Base-by-base conservation (phyloP, 2,797 vertebrate genomes). In the Ataeniobius toweri region DNA sequence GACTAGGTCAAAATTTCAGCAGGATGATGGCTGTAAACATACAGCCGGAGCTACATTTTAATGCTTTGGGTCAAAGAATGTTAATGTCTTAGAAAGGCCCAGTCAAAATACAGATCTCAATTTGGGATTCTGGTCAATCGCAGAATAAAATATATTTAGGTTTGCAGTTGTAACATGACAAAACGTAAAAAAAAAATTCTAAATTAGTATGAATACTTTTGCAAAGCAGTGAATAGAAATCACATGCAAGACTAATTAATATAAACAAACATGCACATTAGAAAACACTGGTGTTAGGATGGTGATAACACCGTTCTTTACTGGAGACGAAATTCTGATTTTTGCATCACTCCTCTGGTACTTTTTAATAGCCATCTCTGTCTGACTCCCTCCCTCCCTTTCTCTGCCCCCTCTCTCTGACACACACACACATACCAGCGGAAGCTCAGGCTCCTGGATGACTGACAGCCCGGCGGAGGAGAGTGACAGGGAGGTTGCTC, bases 381-480 rank as follows among this genome's bases (percentile, higher is more conserved):
- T 74, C 36, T 36, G 55, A 28, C 26, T 53, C 24, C 39, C 63
- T 36, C 50, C 24, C 68, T 44, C 85, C 14, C 61, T 6, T 24
- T 36, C 74, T 14, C 26, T 48, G 36, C 51, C 68, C 7, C 48
- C 58, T 20, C 70, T 14, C 41, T 36, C 71, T 28, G 44, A 58
- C 44, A 46, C 59, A 48, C 36, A 31, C 48, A 24, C 79, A 73
- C 69, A 13, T 39, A 63, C 83, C 41, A 76, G 80, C 73, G 73
- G 74, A 74, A 85, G 87, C 82, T 77, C 76, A 67, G 83, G 88
- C 85, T 86, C 78, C 86, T 84, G 88, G 63, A 82, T 92, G 91
- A 92, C 85, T 89, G 91, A 91, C 88, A 89, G 87, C 88, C 80
- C 74, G 72, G 76, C 20, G 55, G 72, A 85, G 77, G 73, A 79